Evolutionary conservation across 2,888 invertebrate genomes (phyloP).

Genomic region (Automeris io): DNA sequence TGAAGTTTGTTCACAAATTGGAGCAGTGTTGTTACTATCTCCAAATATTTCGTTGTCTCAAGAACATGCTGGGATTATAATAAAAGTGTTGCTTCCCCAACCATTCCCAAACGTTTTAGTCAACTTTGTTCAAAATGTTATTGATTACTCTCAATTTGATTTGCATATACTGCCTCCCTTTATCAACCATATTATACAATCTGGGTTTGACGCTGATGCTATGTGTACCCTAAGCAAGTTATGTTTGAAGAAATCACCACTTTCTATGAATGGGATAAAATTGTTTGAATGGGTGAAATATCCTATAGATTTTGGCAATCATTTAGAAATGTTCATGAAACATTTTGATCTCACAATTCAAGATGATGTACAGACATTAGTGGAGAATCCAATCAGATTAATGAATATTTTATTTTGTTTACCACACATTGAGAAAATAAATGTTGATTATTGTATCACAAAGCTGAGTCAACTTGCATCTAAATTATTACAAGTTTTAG

Average conservation of each 20-base stretch:
- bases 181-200: constrained; percentile 75
- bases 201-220: constrained; percentile 70
- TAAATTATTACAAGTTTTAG: constrained; percentile 39
- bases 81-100: constrained; percentile 78
- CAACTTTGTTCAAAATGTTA: constrained; percentile 80
- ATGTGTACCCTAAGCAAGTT: constrained; percentile 81
- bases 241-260: constrained; percentile 80
- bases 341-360: constrained; percentile 46
- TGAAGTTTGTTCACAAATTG: constrained; percentile 72
- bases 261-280: constrained; percentile 77
- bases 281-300: constrained; percentile 81
- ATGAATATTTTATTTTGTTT: constrained; percentile 72
- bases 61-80: constrained; percentile 83
- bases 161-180: constrained; percentile 82
- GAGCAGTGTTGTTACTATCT: constrained; percentile 77
- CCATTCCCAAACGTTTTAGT: constrained; percentile 76
- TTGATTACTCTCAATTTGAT: constrained; percentile 83
- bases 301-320: constrained; percentile 76
- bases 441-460: constrained; percentile 44
- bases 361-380: constrained; percentile 45
- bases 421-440: constrained; percentile 72
- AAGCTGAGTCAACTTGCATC: constrained; percentile 47
- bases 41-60: constrained; percentile 81
- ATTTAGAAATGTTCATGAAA: constrained; percentile 49
- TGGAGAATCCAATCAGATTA: constrained; percentile 55